Evolutionary conservation across 1,140 invertebrate genomes (phyloP).

Genomic region (Choristoneura fumiferana): DNA sequence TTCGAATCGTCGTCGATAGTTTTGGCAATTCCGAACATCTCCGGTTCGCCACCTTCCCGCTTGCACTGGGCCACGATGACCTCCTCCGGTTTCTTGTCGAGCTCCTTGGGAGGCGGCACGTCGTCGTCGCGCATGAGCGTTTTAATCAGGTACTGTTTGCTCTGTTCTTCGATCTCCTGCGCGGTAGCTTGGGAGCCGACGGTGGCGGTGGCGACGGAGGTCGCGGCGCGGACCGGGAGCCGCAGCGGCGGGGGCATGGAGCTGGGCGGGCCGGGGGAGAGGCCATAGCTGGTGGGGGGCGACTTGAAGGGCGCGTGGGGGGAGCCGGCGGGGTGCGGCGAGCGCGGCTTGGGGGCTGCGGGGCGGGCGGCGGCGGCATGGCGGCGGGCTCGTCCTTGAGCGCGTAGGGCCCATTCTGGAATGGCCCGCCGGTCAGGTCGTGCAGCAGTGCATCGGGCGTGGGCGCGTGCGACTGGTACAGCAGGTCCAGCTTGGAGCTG

Average conservation of each 20-base stretch:
- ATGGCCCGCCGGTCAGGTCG: slow-evolving; percentile 54
- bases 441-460: slow-evolving; percentile 54
- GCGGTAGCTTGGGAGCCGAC: slow-evolving; percentile 65
- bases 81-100: slow-evolving; percentile 56
- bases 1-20: slow-evolving; percentile 50
- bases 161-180: slow-evolving; percentile 69
- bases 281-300: too few species aligned
- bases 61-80: slow-evolving; percentile 60
- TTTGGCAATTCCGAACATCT: slow-evolving; percentile 63
- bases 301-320: not conserved
- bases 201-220: slow-evolving; percentile 57
- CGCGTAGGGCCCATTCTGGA: slow-evolving; percentile 52
- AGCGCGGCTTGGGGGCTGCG: slow-evolving; percentile 54
- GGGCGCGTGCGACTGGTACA: slow-evolving; percentile 45
- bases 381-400: slow-evolving; percentile 67
- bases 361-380: slow-evolving; percentile 55
- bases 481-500: slow-evolving; percentile 60
- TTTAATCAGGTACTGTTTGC: slow-evolving; percentile 72
- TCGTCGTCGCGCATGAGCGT: slow-evolving; percentile 72
- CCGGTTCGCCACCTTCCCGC: slow-evolving; percentile 43
- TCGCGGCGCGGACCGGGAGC: slow-evolving; percentile 47
- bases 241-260: slow-evolving; percentile 61
- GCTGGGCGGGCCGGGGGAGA: not conserved
- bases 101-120: slow-evolving; percentile 54
- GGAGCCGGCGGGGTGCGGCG: not conserved